phyloP scores from a whole-genome alignment of 2,888 invertebrate species.

The Mimumesa dahlbomi region DNA sequence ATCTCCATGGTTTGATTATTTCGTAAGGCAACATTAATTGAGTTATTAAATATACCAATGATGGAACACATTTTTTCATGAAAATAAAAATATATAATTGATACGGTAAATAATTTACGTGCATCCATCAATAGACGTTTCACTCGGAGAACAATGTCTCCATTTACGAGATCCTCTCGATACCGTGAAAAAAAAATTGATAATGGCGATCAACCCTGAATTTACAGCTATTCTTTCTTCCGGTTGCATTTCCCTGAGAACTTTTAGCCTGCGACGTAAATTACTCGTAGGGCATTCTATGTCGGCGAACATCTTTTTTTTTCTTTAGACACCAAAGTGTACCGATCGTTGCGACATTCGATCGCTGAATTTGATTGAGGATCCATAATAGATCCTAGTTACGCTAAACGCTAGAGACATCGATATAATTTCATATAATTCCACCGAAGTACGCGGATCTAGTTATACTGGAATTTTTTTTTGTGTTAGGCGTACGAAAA shows the following conservation, averaged over 20 bases:
- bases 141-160: too few relatives aligned
- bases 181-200: too few relatives aligned
- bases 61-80: too few relatives aligned
- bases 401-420: constrained; percentile 38
- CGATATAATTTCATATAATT: constrained; percentile 20
- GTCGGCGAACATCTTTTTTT: constrained; percentile 15
- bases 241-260: constrained; percentile 57
- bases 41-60: too few relatives aligned
- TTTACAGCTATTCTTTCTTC: constrained; percentile 20
- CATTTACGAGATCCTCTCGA: too few relatives aligned
- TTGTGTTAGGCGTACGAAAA: constrained; percentile 1
- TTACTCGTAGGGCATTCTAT: constrained; percentile 13
- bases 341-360: constrained; percentile 45
- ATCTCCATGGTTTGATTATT: too few relatives aligned
- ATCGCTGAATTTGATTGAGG: constrained; percentile 72
- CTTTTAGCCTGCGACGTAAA: constrained; percentile 34
- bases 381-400: constrained; percentile 51
- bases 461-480: constrained; percentile 3
- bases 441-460: constrained; percentile 17
- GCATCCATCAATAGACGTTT: too few relatives aligned
- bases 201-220: constrained; percentile 10
- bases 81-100: too few relatives aligned
- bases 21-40: too few relatives aligned
- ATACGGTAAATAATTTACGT: too few relatives aligned
- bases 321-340: constrained; percentile 19